Conservation (phyloP, 2,797 vertebrate genomes). For the Margarornis squamiger region DNA sequence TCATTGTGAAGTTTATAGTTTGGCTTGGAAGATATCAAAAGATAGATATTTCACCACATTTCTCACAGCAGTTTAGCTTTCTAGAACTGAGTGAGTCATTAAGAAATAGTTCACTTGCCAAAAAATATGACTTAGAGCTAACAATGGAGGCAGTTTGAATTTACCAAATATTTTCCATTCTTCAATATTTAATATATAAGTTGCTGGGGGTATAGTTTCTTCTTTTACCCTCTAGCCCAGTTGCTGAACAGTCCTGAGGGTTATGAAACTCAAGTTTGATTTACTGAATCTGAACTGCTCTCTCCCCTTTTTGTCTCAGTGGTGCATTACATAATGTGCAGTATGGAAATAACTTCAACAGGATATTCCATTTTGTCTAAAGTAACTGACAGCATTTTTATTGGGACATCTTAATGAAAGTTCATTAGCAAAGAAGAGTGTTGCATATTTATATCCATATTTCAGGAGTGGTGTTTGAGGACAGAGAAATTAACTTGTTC, state of each 20-base stretch:
- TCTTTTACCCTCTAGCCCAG: neutral
- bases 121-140: neutral
- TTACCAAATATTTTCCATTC: neutral
- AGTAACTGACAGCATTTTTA: neutral
- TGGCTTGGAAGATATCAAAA: slow-evolving; percentile 2
- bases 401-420: neutral
- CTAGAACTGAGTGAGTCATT: neutral
- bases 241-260: neutral
- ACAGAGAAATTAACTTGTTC: neutral
- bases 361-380: neutral
- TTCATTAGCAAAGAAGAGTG: neutral
- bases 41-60: slow-evolving; percentile 8
- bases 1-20: slow-evolving; percentile 3
- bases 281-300: neutral
- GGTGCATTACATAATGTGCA: neutral
- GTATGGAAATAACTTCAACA: neutral
- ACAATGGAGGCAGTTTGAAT: neutral
- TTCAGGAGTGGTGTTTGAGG: neutral
- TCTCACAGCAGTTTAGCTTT: neutral
- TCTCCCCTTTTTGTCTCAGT: neutral
- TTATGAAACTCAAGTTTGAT: neutral
- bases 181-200: neutral
- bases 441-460: neutral
- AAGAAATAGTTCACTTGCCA: neutral
- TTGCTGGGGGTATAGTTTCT: neutral